phyloP scores from a whole-genome alignment of 2,888 invertebrate species.

The Plebejus melissa region DNA sequence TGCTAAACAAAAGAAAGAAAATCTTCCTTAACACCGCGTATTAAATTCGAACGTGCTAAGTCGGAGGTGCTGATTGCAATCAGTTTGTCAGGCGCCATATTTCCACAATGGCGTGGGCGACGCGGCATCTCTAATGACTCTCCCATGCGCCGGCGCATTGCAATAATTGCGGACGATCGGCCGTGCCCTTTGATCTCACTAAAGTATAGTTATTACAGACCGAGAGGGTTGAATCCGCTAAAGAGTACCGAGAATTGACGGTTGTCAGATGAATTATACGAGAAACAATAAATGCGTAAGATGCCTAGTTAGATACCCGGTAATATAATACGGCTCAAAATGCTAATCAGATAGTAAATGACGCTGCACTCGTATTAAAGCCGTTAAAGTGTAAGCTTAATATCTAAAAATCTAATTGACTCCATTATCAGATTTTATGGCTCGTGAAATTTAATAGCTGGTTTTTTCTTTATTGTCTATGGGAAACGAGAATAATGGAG shows the following conservation, averaged over 20 bases:
- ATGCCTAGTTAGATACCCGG: slow-evolving; percentile 50
- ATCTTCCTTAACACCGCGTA: not conserved
- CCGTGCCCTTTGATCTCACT: slow-evolving; percentile 73
- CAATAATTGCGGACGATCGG: slow-evolving; percentile 72
- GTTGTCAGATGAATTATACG: slow-evolving; percentile 69
- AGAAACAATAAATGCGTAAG: slow-evolving; percentile 64
- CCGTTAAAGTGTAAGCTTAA: slow-evolving; percentile 16
- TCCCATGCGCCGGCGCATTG: slow-evolving; percentile 63
- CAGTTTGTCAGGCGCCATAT: slow-evolving; percentile 64
- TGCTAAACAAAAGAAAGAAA: not conserved
- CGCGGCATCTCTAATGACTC: slow-evolving; percentile 60
- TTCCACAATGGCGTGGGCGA: slow-evolving; percentile 50
- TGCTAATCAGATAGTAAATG: slow-evolving; percentile 25
- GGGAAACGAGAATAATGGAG: slow-evolving; percentile 4
- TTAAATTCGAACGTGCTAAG: slow-evolving; percentile 35
- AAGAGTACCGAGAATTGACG: slow-evolving; percentile 55
- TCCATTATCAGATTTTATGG: slow-evolving; percentile 14
- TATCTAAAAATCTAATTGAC: slow-evolving; percentile 12
- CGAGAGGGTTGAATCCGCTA: slow-evolving; percentile 72
- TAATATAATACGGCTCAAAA: slow-evolving; percentile 23
- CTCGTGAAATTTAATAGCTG: slow-evolving; percentile 15
- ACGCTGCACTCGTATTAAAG: slow-evolving; percentile 2
- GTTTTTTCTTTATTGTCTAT: not conserved
- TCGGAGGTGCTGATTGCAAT: slow-evolving; percentile 62
- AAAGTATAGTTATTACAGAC: slow-evolving; percentile 72